Evolutionary conservation across 2,113 vertebrate species (phyloP), one percentile per base, ranked within the genome.

Genomic region (Xyrauchen texanus): DNA sequence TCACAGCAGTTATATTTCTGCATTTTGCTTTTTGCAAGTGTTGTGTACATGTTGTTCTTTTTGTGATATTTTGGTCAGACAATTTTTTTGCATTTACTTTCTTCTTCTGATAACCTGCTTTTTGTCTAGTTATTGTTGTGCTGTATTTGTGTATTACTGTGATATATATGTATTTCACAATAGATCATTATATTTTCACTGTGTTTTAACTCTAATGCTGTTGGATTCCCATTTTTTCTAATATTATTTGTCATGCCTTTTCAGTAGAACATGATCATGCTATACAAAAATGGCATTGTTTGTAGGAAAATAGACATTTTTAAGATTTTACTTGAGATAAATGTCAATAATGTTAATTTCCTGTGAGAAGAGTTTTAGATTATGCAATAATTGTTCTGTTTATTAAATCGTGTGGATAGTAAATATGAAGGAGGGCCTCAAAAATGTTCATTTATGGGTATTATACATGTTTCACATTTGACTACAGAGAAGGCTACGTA

Each of bases 221-320:
- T 53, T 16, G 47, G 34, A 65, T 76, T 76, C 61, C 61, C 61
- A 45, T 65, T 16, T 63, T 75, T 75, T 63, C 16, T 42, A 51
- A 15, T 61, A 42, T 47, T 61, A 4, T 60, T 74, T 51, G 8
- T 66, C 49, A 45, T 76, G 74, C 74, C 74, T 76, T 76, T 76
- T 73, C 9, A 16, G 42, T 65, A 65, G 74, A 53, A 45, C 16
- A 64, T 7, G 12, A 15, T 47, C 21, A 71, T 13, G 8, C 15
- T 45, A 8, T 4, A 60, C 3, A 4, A 44, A 5, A 65, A 55
- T 55, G 8, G 4, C 7, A 11, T 5, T 45, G 49, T 76, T 65
- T 65, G 60, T 63, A 13, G 47, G 57, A 63, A 51, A 5, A 63
- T 74, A 74, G 46, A 74, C 11, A 42, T 62, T 74, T 49, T 49